Evolutionary conservation across 1,140 invertebrate genomes (phyloP).

Genomic region (Drosophila gunungcola): DNA sequence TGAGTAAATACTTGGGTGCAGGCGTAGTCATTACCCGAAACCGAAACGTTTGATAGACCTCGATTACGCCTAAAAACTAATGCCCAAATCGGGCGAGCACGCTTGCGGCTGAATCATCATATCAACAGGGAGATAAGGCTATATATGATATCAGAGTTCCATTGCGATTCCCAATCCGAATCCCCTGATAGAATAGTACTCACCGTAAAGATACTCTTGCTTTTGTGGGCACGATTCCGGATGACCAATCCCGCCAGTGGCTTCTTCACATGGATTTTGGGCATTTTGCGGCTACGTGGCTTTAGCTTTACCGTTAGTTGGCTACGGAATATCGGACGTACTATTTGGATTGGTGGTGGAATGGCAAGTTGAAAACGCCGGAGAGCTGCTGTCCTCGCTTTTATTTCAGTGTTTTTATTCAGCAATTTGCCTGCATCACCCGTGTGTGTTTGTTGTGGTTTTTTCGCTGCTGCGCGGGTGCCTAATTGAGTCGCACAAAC

Average conservation of each 20-base stretch:
- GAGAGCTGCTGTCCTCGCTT: constrained; percentile 20
- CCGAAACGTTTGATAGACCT: constrained; percentile 31
- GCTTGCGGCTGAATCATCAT: constrained; percentile 34
- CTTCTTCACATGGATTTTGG: constrained; percentile 84
- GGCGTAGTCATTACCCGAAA: constrained; percentile 20
- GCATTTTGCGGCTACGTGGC: constrained; percentile 76
- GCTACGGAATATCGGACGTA: background rate
- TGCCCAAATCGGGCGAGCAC: constrained; percentile 31
- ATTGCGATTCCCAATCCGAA: background rate
- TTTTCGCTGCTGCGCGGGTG: constrained; percentile 29
- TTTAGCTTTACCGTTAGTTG: constrained; percentile 21
- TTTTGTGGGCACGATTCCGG: constrained; percentile 90
- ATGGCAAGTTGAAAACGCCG: constrained; percentile 15
- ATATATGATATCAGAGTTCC: background rate
- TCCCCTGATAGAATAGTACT: constrained; percentile 57
- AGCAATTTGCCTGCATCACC: constrained; percentile 59
- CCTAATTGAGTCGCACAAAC: constrained; percentile 23
- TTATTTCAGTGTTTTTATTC: constrained; percentile 25
- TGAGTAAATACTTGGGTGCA: constrained; percentile 15
- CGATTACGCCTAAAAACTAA: constrained; percentile 40
- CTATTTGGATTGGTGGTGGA: constrained; percentile 18
- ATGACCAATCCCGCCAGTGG: constrained; percentile 88
- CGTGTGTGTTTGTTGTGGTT: constrained; percentile 21
- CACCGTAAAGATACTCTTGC: constrained; percentile 89
- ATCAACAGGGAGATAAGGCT: constrained; percentile 14